Conservation (phyloP, 1,140 invertebrate species). For the Listronotus oregonensis region DNA sequence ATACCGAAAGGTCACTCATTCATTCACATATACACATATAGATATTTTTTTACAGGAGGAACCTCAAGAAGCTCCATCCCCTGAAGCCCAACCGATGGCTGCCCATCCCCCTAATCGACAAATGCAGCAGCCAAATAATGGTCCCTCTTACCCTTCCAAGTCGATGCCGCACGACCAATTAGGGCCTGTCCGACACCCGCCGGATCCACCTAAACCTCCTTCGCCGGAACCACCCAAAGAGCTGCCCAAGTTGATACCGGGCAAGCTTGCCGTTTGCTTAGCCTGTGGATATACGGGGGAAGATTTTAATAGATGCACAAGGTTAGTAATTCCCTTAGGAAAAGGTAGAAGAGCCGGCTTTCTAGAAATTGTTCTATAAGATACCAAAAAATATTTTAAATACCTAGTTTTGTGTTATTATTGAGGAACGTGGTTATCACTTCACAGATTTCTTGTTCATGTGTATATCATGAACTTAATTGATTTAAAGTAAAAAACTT, state of each 20-base stretch:
- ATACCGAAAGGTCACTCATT: no score
- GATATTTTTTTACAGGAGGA: constrained; percentile 24
- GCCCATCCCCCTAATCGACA: not conserved
- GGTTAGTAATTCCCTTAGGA: constrained; percentile 43
- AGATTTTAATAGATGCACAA: constrained; percentile 73
- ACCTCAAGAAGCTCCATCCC: constrained; percentile 19
- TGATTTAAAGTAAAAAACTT: no score
- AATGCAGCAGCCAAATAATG: not conserved
- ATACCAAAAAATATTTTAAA: no score
- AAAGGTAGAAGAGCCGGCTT: no score
- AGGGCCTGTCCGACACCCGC: not conserved
- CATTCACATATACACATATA: no score
- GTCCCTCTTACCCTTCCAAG: not conserved
- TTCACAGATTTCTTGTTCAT: no score
- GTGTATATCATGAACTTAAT: no score
- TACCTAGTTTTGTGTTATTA: no score
- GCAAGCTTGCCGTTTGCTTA: constrained; percentile 72
- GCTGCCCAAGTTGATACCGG: constrained; percentile 66
- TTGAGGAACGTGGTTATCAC: no score
- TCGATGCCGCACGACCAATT: not conserved
- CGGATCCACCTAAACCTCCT: constrained; percentile 35
- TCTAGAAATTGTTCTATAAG: no score
- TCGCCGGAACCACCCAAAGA: constrained; percentile 53
- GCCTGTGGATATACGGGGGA: constrained; percentile 72
- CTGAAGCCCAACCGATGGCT: constrained; percentile 18